These are phyloP conservation scores for Erebia palarica DNA, from an alignment of 2,888 invertebrate genomes.

Conservation along the genomic window DNA sequence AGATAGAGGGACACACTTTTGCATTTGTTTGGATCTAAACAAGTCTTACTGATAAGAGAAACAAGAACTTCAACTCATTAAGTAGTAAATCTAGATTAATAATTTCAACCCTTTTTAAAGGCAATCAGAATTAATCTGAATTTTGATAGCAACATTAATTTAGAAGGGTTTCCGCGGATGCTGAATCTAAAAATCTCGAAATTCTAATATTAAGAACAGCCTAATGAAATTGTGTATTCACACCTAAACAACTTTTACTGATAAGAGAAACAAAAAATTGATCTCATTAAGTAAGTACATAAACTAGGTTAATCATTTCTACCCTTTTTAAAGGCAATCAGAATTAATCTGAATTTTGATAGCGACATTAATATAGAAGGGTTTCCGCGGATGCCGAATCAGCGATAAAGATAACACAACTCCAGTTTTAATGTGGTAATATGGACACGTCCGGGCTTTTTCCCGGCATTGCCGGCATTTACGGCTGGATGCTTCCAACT, in stretches of 20 bases:
- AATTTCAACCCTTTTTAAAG: neutral
- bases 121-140: constrained; percentile 31
- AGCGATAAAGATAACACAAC: constrained; percentile 49
- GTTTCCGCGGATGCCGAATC: constrained; percentile 39
- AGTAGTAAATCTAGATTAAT: constrained; percentile 2
- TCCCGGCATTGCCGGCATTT: constrained; percentile 38
- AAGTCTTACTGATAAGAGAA: neutral
- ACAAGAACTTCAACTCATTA: constrained; percentile 13
- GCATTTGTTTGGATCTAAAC: neutral
- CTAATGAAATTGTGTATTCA: neutral
- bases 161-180: constrained; percentile 40
- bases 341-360: constrained; percentile 42
- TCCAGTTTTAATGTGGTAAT: constrained; percentile 48
- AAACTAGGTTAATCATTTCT: constrained; percentile 21
- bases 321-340: constrained; percentile 33
- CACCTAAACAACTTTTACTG: neutral
- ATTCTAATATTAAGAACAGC: neutral
- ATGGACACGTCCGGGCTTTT: constrained; percentile 50
- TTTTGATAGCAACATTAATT: constrained; percentile 43
- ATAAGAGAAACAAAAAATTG: constrained; percentile 8
- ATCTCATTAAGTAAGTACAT: constrained; percentile 8
- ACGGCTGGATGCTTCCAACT: constrained; percentile 43
- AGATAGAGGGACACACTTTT: no score
- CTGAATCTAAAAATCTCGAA: constrained; percentile 29
- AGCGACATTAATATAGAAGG: constrained; percentile 43